These are phyloP conservation scores for Psilopogon haemacephalus DNA, from an alignment of 2,113 vertebrate genomes.

Conservation along the genomic window DNA sequence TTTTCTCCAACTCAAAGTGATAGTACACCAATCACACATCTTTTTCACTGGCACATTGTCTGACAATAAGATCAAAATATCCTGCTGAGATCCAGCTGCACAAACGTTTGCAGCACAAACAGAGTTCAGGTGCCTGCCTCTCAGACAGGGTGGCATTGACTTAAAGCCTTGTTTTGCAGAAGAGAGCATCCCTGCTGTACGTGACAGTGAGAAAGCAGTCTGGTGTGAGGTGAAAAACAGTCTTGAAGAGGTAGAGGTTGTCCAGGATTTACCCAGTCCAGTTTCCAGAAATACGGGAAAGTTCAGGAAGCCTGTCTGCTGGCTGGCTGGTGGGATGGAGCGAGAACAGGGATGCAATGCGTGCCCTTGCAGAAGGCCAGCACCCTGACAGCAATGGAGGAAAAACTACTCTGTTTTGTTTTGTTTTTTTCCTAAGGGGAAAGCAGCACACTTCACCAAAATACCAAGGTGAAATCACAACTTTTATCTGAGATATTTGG, in stretches of 20 bases:
- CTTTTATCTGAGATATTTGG: slow-evolving; percentile 9
- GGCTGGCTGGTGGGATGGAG: background rate
- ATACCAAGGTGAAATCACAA: background rate
- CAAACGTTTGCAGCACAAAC: background rate
- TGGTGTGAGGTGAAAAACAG: background rate
- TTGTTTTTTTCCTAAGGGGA: background rate
- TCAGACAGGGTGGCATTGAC: background rate
- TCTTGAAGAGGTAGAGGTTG: background rate
- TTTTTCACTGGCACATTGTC: background rate
- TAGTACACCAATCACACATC: background rate
- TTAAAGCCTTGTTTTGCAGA: background rate
- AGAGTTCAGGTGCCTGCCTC: background rate
- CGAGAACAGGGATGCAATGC: background rate
- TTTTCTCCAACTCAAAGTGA: background rate
- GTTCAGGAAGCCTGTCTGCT: background rate
- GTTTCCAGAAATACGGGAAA: background rate
- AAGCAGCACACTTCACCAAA: background rate
- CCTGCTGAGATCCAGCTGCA: background rate
- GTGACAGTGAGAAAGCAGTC: background rate
- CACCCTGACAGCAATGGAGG: background rate
- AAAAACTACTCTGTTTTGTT: background rate
- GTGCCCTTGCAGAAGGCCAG: background rate
- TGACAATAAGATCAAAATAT: background rate
- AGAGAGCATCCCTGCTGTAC: background rate
- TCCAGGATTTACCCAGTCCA: background rate